These are phyloP conservation scores for Danaus chrysippus DNA, from an alignment of 2,888 invertebrate genomes.

Conservation along the genomic window DNA sequence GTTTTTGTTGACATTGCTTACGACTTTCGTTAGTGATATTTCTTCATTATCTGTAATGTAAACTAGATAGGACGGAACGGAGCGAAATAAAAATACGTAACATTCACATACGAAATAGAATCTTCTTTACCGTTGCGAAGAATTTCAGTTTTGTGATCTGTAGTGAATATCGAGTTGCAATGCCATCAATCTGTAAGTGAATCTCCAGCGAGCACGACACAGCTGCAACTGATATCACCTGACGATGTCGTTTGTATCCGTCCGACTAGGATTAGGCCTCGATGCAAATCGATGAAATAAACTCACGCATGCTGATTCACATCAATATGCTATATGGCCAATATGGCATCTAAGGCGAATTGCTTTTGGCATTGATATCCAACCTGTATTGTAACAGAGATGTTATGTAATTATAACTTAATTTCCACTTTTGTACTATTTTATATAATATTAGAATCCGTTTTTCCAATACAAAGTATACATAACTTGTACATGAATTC, in stretches of 20 bases:
- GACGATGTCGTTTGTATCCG: conserved; percentile 66
- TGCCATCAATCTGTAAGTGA: conserved; percentile 67
- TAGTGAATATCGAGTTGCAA: conserved; percentile 56
- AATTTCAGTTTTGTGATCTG: conserved; percentile 45
- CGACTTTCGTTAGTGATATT: too few relatives aligned
- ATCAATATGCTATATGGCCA: conserved; percentile 16
- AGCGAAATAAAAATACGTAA: background rate
- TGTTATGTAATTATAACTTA: background rate
- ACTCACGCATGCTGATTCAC: conserved; percentile 46
- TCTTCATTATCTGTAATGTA: too few relatives aligned
- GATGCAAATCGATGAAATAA: conserved; percentile 48
- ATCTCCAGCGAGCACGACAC: conserved; percentile 53
- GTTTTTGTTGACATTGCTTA: background rate
- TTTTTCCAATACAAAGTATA: background rate
- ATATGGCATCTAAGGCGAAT: conserved; percentile 1
- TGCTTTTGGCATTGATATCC: background rate
- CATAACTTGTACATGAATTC: background rate
- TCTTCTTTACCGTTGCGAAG: conserved; percentile 19
- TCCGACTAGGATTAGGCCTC: conserved; percentile 53
- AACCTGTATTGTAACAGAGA: background rate
- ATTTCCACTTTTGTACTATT: background rate
- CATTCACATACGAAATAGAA: background rate
- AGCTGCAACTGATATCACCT: conserved; percentile 67
- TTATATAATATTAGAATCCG: background rate
- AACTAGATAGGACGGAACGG: too few relatives aligned